Base-by-base conservation (phyloP, 2,888 invertebrate genomes). In the Corythucha ciliata region DNA sequence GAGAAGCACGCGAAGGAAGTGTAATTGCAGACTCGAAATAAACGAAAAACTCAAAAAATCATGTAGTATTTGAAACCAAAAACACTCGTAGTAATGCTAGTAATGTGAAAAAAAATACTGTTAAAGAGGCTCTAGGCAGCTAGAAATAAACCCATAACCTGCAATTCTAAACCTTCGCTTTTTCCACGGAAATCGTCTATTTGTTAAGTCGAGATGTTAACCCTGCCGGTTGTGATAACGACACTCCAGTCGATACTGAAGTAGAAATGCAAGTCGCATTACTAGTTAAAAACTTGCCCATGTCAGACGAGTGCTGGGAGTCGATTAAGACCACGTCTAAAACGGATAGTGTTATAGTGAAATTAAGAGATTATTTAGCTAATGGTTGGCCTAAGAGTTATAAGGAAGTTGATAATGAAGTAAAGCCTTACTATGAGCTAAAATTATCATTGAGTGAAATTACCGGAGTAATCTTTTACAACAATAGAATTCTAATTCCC, bases 181-280 rank as follows among this genome's bases (percentile, higher is more conserved):
- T n/a, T n/a, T n/a, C n/a, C 39, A 34, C 62, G 41, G 53, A 58
- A 34, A 54, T 62, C 40, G 55, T 60, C 14, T 59, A 61, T 51
- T 53, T 53, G 7, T 53, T 60, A 40, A 60, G 16, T 8, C 14
- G 36, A n/a, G 36, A 36, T 36, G 18, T 59, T n/a, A 26, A 59
- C 42, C 56, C 25, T 14, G 18, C 25, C 39, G 21, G 20, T 4
- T 20, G 22, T 26, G 39, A 52, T 12, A 18, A 57, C 46, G 56
- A 49, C 41, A 49, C 59, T 21, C 46, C 34, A 27, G 34, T 55
- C 39, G 54, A 56, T 29, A 2, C 2, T 24, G 22, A 4, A 53
- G 53, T 55, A 40, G 49, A 56, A 32, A 46, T 57, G 14, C 51
- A 52, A 27, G 41, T 57, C 32, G 54, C 57, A 48, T 48, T 48